phyloP scores from a whole-genome alignment of 2,888 invertebrate species.

The Dascillus cervinus region DNA sequence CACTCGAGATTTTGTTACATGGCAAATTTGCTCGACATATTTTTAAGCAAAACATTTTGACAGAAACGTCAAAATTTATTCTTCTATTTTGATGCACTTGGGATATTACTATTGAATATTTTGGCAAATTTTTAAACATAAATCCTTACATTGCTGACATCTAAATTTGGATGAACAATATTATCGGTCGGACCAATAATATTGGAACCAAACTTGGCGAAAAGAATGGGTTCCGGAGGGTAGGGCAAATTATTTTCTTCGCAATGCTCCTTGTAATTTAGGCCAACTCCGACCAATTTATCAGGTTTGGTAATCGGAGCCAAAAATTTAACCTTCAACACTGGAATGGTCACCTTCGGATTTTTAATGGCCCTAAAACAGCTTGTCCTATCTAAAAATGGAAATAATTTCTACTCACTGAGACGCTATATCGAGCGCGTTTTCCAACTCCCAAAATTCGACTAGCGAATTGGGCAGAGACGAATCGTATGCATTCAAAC shows the following conservation, averaged over 20 bases:
- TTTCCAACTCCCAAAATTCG: no score
- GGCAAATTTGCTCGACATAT: no score
- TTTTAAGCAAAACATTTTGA: no score
- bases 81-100: no score
- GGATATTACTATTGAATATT: not conserved
- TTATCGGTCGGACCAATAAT: not conserved
- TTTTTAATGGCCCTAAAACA: not conserved
- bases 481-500: not conserved
- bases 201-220: not conserved
- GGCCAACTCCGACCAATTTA: not conserved
- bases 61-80: no score
- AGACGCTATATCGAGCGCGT: no score
- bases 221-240: not conserved
- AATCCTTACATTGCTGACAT: not conserved
- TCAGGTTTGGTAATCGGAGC: not conserved
- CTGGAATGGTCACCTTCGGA: not conserved
- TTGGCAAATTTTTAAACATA: not conserved
- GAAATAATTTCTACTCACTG: no score
- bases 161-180: not conserved
- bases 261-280: not conserved
- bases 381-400: no score
- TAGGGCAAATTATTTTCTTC: not conserved
- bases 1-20: no score
- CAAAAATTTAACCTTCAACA: not conserved
- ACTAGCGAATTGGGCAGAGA: not conserved